Evolutionary conservation across 2,113 vertebrate genomes (phyloP).

Genomic region (Tragelaphus imberbis): DNA sequence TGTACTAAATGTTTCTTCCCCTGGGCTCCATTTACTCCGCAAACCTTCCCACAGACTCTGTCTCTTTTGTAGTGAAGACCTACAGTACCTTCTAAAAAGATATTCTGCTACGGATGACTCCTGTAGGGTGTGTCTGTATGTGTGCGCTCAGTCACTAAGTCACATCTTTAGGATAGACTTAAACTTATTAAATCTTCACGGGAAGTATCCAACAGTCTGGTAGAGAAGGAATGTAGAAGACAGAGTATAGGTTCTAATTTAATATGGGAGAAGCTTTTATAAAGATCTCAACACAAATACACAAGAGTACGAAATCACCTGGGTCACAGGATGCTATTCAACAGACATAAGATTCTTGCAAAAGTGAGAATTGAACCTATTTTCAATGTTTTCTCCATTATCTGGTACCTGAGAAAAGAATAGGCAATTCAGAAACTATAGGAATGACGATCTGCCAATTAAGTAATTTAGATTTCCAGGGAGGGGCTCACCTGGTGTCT

Average conservation of each 20-base stretch:
- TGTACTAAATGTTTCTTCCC: neutral
- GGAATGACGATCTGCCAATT: neutral
- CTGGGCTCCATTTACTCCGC: neutral
- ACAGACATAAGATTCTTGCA: neutral
- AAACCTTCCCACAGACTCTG: neutral
- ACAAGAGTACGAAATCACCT: neutral
- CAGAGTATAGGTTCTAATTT: neutral
- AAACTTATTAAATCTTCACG: neutral
- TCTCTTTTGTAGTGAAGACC: neutral
- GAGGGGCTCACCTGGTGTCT: neutral
- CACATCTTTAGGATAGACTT: neutral
- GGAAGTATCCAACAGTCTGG: neutral
- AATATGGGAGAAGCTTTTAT: neutral
- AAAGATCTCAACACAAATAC: neutral
- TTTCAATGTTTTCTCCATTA: neutral
- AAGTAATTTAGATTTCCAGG: neutral
- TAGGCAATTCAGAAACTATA: neutral
- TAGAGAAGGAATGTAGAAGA: neutral
- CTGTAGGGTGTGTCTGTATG: neutral
- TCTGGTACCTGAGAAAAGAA: neutral
- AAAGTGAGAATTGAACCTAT: neutral
- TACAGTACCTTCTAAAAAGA: neutral
- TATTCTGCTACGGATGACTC: neutral
- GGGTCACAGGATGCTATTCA: neutral
- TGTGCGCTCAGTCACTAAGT: neutral